A percentile compares a stretch with the other conserved stretches of the same genome.
phyloP scores from a whole-genome alignment of 2,797 vertebrate genomes.

The Phalanger gymnotis region DNA sequence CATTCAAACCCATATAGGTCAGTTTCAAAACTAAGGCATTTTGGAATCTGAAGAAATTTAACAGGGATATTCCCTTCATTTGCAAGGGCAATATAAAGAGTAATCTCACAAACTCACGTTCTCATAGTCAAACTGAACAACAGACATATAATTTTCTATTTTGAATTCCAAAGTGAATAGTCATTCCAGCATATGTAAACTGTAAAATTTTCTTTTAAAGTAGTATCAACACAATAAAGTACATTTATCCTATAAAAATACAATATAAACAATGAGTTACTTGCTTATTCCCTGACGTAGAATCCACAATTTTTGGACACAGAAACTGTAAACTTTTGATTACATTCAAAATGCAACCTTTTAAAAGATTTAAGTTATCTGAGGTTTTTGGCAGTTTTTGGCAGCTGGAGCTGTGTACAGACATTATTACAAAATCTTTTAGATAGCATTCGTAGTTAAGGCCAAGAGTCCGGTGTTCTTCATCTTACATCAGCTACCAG shows the following conservation, averaged over 20 bases:
- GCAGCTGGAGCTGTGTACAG: slow-evolving; percentile 78
- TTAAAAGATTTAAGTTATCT: slow-evolving; percentile 76
- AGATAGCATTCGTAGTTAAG: slow-evolving; percentile 63
- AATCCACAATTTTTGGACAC: slow-evolving; percentile 84
- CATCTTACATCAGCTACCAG: slow-evolving; percentile 87
- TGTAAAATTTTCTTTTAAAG: slow-evolving; percentile 70
- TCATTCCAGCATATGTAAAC: slow-evolving; percentile 80
- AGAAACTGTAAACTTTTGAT: slow-evolving; percentile 86
- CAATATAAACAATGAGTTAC: slow-evolving; percentile 77
- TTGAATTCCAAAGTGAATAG: slow-evolving; percentile 78
- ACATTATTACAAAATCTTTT: slow-evolving; percentile 71
- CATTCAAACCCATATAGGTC: slow-evolving; percentile 50
- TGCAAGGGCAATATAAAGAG: slow-evolving; percentile 76
- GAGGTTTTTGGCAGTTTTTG: no score
- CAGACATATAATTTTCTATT: slow-evolving; percentile 58
- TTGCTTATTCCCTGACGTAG: slow-evolving; percentile 84
- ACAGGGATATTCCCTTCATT: slow-evolving; percentile 52
- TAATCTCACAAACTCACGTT: slow-evolving; percentile 23
- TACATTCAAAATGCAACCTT: slow-evolving; percentile 86
- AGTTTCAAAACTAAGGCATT: slow-evolving; percentile 67
- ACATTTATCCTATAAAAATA: slow-evolving; percentile 85
- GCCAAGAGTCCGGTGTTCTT: slow-evolving; percentile 55
- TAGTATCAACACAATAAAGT: slow-evolving; percentile 76
- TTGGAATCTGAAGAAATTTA: slow-evolving; percentile 68
- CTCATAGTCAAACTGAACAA: slow-evolving; percentile 70